A percentile compares a stretch with the other conserved stretches of the same genome.
Conservation (phyloP, 2,888 invertebrate species). For the Lutraria lutraria region DNA sequence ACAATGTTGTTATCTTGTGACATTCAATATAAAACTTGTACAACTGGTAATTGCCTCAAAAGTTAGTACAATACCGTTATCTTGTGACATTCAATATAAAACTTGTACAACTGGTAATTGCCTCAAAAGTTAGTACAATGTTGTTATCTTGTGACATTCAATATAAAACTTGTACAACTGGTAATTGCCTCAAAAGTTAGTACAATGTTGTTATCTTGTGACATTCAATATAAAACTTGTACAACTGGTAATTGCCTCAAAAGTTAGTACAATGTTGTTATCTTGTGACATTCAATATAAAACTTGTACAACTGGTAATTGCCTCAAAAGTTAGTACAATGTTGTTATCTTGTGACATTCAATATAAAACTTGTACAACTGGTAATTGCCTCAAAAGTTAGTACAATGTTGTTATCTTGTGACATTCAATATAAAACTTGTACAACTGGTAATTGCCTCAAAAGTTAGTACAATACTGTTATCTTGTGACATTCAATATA, state of each 20-base stretch:
- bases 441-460: constrained; percentile 82
- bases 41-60: constrained; percentile 83
- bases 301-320: constrained; percentile 82
- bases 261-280: constrained; percentile 68
- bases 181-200: constrained; percentile 82
- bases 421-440: constrained; percentile 60
- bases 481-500: background rate
- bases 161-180: constrained; percentile 77
- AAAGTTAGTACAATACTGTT: constrained; percentile 72
- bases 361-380: constrained; percentile 77
- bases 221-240: constrained; percentile 67
- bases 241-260: constrained; percentile 82
- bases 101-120: constrained; percentile 82
- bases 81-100: constrained; percentile 8
- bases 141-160: background rate
- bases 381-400: constrained; percentile 82
- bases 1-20: background rate
- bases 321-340: constrained; percentile 78
- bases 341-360: background rate
- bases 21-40: constrained; percentile 67
- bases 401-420: background rate
- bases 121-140: constrained; percentile 77
- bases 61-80: constrained; percentile 61
- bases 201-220: background rate
- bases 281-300: background rate